Evolutionary conservation across 2,888 invertebrate species (phyloP).

Genomic region (Scaptodrosophila latifasciaeformis): DNA sequence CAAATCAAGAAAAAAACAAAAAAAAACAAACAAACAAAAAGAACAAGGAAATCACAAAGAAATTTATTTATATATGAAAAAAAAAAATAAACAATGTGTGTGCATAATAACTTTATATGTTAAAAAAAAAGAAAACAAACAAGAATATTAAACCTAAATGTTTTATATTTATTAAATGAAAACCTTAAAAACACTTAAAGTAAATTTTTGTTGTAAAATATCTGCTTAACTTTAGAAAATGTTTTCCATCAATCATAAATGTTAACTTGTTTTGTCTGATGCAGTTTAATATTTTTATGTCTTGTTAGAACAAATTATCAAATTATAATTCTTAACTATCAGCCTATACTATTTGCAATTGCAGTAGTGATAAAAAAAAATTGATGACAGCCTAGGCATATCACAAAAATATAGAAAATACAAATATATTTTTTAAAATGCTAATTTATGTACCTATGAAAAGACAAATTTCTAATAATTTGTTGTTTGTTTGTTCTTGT

Average conservation of each 20-base stretch:
- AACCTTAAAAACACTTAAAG: not conserved
- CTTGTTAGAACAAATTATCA: not conserved
- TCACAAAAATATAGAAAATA: not conserved
- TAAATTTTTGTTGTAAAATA: not conserved
- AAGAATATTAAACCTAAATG: too few species aligned
- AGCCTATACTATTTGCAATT: conserved; percentile 42
- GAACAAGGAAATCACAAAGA: conserved; percentile 9
- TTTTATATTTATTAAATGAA: conserved; percentile 47
- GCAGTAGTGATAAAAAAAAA: conserved; percentile 62
- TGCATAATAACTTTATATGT: conserved; percentile 24
- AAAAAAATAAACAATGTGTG: conserved; percentile 18
- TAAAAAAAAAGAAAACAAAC: conserved; percentile 13
- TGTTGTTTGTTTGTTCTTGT: too few species aligned
- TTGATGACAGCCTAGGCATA: conserved; percentile 46
- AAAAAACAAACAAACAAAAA: conserved; percentile 31
- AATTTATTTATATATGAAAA: conserved; percentile 25
- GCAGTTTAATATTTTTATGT: conserved; percentile 4
- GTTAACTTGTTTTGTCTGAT: conserved; percentile 58
- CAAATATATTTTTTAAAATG: not conserved
- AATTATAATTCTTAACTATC: not conserved
- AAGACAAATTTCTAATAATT: too few species aligned
- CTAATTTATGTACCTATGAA: not conserved
- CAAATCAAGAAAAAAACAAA: conserved; percentile 37
- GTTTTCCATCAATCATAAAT: conserved; percentile 47
- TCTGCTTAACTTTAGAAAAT: conserved; percentile 8